Evolutionary conservation across 2,888 invertebrate genomes (phyloP), one percentile per base, ranked within the genome.

Genomic region (Smittia sp.): DNA sequence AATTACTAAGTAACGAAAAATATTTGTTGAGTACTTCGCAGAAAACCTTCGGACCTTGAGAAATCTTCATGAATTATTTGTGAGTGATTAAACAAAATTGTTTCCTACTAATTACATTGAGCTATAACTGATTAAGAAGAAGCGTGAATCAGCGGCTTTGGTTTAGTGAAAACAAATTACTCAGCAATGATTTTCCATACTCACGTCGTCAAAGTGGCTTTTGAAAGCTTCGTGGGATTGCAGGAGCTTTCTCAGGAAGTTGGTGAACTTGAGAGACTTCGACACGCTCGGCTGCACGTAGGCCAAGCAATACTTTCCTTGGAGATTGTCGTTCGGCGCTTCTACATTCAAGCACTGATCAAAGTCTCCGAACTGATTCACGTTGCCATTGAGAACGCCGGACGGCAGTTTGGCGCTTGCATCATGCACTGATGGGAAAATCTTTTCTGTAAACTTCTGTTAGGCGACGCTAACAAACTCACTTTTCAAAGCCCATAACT

Each of bases 161-260:
- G n/a, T n/a, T n/a, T n/a, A n/a, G n/a, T n/a, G n/a, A n/a, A n/a
- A n/a, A n/a, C n/a, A n/a, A n/a, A n/a, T n/a, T n/a, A n/a, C n/a
- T n/a, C n/a, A n/a, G n/a, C n/a, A 32, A 32, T 32, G 3, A 32
- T 32, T 32, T 32, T 3, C 3, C 3, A n/a, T 27, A 86, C 89
- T 87, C 83, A 90, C 90, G 80, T 90, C 89, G 76, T 85, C 84
- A 75, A 89, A 80, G 78, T 86, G 86, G 79, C 88, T 89, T 76
- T 83, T 85, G 78, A 90, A 87, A 65, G 86, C 85, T 74, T 85
- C 85, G 79, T 89, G 87, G 1, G 89, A 86, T 76, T 89, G 85
- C 77, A 89, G 84, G 11, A 86, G 77, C 41, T 82, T 82, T 32
- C 84, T 80, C 75, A 89, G 81, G 70, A 85, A 82, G 58, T 79